phyloP scores from a whole-genome alignment of 2,797 vertebrate species.

The Dallia pectoralis region DNA sequence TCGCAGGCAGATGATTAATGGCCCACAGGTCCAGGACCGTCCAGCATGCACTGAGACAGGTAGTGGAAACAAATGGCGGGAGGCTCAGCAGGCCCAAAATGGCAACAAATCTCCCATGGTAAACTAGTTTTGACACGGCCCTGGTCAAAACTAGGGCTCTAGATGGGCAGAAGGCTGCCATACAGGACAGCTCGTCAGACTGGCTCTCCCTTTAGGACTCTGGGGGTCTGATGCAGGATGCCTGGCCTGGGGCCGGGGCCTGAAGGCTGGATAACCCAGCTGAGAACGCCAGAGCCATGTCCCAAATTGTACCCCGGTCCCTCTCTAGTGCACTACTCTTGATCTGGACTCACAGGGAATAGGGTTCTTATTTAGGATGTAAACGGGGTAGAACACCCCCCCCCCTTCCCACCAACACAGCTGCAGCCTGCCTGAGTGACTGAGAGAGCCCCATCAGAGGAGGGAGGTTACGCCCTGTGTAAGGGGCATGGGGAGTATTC shows the following conservation, averaged over 20 bases:
- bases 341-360: neutral
- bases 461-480: slow-evolving; percentile 38
- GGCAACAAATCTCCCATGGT: neutral
- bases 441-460: slow-evolving; percentile 48
- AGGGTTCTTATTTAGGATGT: slow-evolving; percentile 36
- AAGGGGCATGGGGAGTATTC: slow-evolving; percentile 45
- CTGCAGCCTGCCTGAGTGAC: slow-evolving; percentile 34
- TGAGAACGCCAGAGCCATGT: neutral
- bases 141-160: no score
- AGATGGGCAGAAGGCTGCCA: no score
- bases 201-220: slow-evolving; percentile 37
- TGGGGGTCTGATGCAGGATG: slow-evolving; percentile 34
- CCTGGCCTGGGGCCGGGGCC: slow-evolving; percentile 51
- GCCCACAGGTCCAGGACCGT: slow-evolving; percentile 25
- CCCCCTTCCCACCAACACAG: slow-evolving; percentile 43
- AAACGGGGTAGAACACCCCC: slow-evolving; percentile 41
- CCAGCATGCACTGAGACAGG: slow-evolving; percentile 56
- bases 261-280: slow-evolving; percentile 25
- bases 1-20: slow-evolving; percentile 64
- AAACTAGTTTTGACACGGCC: neutral
- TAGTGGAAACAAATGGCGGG: slow-evolving; percentile 65
- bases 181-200: no score
- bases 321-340: neutral
- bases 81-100: slow-evolving; percentile 10
- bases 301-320: neutral